Base-by-base conservation (phyloP, 2,888 invertebrate species). In the Mythimna ferrago region DNA sequence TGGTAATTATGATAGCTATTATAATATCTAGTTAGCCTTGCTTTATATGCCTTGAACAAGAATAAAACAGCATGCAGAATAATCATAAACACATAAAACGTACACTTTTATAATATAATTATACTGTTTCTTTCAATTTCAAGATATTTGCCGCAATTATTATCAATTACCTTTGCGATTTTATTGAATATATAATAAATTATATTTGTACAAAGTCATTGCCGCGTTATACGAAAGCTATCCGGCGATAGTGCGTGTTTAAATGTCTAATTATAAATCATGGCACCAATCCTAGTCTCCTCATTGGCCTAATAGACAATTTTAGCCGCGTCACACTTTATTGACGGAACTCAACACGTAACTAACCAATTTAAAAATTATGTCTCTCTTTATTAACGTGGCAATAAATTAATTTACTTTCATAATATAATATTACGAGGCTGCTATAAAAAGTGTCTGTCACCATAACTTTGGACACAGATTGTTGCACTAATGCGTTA, bases 381-480 rank as follows among this genome's bases (percentile, higher is more conserved):
- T 85, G 88, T 86, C 90, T 87, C 84, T 90, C 87, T 91, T 93
- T 93, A 93, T 93, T 91, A 93, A 90, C 88, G 90, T 71, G 84
- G 89, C 88, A 90, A 94, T 95, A 95, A 95, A 95, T 95, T 95
- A 94, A 94, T 95, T 92, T 90, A 93, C 87, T 88, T 92, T 90
- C 90, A 90, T 90, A 92, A 91, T 93, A 92, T 93, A 91, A 91
- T 93, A 92, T 92, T 89, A 90, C 86, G 85, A 88, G 78, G 91
- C 89, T 85, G 90, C 92, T 89, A 94, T 95, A 95, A 95, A 95
- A 94, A 91, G 87, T 93, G 89, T 92, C 93, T 94, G 94, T 94
- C 94, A 93, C 93, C 92, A 94, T 95, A 93, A 95, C 93, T 95
- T 94, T 90, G 90, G 92, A 93, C 94, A 94, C 95, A 95, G 95